Evolutionary conservation across 1,140 invertebrate species (phyloP).

Genomic region (Vanessa tameamea): DNA sequence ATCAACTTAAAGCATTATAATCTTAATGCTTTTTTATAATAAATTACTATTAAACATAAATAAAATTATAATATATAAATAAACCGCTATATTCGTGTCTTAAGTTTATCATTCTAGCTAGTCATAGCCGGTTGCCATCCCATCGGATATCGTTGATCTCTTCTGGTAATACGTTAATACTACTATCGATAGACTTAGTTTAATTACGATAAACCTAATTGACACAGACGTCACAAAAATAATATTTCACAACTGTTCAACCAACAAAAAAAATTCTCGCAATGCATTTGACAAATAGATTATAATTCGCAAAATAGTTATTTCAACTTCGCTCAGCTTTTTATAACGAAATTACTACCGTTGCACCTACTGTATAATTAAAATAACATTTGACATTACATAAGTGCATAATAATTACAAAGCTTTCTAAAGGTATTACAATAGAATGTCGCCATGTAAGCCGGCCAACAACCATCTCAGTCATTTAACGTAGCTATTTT

Average conservation of each 20-base stretch:
- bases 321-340: neutral
- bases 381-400: slow-evolving; percentile 12
- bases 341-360: neutral
- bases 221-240: neutral
- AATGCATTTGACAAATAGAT: neutral
- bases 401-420: slow-evolving; percentile 17
- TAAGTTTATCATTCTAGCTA: too few species aligned
- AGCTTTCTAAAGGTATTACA: slow-evolving; percentile 35
- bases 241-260: neutral
- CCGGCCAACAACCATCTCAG: slow-evolving; percentile 20
- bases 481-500: slow-evolving; percentile 36
- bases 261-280: neutral
- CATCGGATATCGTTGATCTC: too few species aligned
- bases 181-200: too few species aligned
- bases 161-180: too few species aligned
- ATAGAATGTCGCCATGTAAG: slow-evolving; percentile 35
- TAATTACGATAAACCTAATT: too few species aligned
- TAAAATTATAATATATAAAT: too few species aligned
- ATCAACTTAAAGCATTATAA: too few species aligned
- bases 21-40: too few species aligned
- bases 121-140: too few species aligned
- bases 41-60: too few species aligned
- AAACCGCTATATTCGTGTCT: too few species aligned
- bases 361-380: neutral
- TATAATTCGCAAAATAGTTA: slow-evolving; percentile 1